Conservation (phyloP, 2,797 vertebrate species). For the Sebastolobus altivelis region DNA sequence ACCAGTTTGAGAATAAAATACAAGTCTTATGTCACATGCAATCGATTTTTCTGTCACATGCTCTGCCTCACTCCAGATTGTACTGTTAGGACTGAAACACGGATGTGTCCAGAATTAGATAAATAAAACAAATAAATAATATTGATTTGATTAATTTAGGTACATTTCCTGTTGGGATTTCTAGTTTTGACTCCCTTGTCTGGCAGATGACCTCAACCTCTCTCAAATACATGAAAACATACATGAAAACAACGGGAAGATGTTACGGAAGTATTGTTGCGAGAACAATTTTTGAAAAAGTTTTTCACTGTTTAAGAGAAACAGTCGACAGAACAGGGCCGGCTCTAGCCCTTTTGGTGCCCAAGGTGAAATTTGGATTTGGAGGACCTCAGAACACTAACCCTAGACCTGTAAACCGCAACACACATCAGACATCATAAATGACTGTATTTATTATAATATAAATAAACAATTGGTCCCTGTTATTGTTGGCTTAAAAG, state of each 20-base stretch:
- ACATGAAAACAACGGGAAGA: neutral
- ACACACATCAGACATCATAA: too few species aligned
- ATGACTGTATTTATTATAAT: too few species aligned
- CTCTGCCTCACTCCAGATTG: neutral
- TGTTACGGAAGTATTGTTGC: neutral
- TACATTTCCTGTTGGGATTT: neutral
- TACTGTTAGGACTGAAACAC: neutral
- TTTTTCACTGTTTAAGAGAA: too few species aligned
- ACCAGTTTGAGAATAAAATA: constrained; percentile 2
- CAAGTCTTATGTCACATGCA: neutral
- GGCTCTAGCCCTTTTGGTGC: too few species aligned
- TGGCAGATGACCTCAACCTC: neutral
- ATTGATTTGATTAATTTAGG: neutral
- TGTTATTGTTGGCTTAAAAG: too few species aligned
- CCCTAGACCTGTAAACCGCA: too few species aligned
- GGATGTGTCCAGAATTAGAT: neutral
- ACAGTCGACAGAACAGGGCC: too few species aligned
- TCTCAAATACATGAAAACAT: neutral
- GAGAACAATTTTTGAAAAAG: neutral
- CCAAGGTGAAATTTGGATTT: too few species aligned
- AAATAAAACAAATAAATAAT: neutral
- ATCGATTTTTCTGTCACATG: neutral
- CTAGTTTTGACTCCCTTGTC: neutral
- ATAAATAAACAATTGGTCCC: too few species aligned
- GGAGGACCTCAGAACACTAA: too few species aligned